These are phyloP conservation scores for Notamacropus eugenii DNA, from an alignment of 2,797 vertebrate genomes.

Conservation along the genomic window DNA sequence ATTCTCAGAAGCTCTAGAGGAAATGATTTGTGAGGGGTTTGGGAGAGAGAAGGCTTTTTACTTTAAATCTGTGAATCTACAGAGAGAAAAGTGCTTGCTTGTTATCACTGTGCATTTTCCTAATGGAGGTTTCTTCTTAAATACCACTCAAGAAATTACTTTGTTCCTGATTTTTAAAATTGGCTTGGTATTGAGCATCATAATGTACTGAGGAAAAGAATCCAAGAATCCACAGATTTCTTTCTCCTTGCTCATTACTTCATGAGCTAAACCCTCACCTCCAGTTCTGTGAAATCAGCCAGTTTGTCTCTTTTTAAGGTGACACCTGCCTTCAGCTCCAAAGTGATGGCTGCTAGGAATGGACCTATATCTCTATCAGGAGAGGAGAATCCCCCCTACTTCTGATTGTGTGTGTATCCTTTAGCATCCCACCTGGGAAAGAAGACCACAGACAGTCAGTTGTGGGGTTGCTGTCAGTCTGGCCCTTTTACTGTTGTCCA, in stretches of 20 bases:
- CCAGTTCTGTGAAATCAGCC: not conserved
- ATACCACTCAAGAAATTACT: conserved; percentile 1
- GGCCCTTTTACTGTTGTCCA: not conserved
- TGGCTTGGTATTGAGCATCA: not conserved
- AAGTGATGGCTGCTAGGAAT: not conserved
- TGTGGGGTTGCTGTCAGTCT: not conserved
- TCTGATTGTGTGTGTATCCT: not conserved
- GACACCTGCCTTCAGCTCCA: not conserved
- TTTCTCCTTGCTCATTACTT: not conserved
- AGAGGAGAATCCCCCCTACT: not conserved
- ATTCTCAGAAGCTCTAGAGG: not conserved
- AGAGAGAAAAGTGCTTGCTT: not conserved
- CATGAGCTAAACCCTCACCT: not conserved
- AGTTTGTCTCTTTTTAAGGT: not conserved
- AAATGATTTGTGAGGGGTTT: not conserved
- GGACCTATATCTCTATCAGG: not conserved
- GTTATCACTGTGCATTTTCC: not conserved
- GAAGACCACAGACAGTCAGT: not conserved
- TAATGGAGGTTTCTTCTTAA: not conserved
- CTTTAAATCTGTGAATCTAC: not conserved
- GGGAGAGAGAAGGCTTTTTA: not conserved
- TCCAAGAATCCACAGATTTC: not conserved
- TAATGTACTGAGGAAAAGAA: not conserved
- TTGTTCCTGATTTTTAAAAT: not conserved
- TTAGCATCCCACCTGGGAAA: not conserved